Evolutionary conservation across 2,113 vertebrate genomes (phyloP), one percentile per base, ranked within the genome.

Genomic region (Pomatostomus ruficeps): DNA sequence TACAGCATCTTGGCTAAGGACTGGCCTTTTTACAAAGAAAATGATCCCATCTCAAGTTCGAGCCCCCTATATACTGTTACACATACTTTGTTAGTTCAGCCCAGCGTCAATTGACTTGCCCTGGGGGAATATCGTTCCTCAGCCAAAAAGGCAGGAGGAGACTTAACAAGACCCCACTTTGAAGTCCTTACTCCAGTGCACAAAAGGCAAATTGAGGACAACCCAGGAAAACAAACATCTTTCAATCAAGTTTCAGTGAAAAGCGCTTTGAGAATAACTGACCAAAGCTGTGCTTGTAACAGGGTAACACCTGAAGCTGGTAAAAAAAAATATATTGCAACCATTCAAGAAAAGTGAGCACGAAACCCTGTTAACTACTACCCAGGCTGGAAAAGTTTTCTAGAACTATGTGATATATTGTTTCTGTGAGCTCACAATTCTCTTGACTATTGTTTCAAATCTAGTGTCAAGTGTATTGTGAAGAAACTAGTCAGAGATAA

Each of bases 401-500:
- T 54, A 73, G 62, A 78, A 85, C 45, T 75, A 84, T 24, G 21
- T 7, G 16, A 78, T 18, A 24, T 6, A 51, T 12, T 78, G 10
- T 62, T 79, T 61, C 71, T 63, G 71, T 48, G 45, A 82, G 13
- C 28, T 84, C 7, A 4, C 57, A 46, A 21, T 82, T 88, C 57
- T 77, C 66, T 76, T n/a, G 12, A 38, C n/a, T 80, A 66, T 73
- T 89, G 77, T 95, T 85, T 82, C 66, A 80, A 54, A 75, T 40
- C 38, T 46, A 28, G 38, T 16, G 24, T 61, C 46, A 65, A 82
- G 20, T 80, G 36, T 31, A 74, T 12, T 84, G 71, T 74, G 67
- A 95, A 79, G 33, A 76, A 84, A 57, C 29, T 75, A 28, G 40
- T 59, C 91, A 95, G 73, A 92, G 89, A 61, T 65, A 95, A 92